Evolutionary conservation across 2,113 vertebrate genomes (phyloP).

Genomic region (Etia nguti): DNA sequence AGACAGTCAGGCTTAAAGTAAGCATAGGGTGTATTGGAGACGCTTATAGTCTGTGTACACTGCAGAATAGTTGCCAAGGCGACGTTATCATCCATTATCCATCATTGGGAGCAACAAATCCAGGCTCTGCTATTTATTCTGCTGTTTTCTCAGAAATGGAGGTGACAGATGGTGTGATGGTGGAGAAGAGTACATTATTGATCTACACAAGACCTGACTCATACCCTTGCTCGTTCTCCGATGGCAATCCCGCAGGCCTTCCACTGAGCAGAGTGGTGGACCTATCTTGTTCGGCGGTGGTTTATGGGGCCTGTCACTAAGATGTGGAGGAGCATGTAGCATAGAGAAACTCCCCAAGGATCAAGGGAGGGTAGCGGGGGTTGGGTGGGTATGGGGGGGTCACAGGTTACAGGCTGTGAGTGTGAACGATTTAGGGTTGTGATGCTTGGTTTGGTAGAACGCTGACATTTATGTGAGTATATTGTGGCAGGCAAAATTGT

Average conservation of each 20-base stretch:
- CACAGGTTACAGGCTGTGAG: slow-evolving; percentile 23
- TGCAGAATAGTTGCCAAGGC: slow-evolving; percentile 53
- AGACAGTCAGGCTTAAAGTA: slow-evolving; percentile 22
- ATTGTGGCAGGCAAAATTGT: background rate
- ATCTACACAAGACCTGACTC: slow-evolving; percentile 54
- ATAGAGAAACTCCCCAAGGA: slow-evolving; percentile 9
- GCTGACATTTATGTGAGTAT: background rate
- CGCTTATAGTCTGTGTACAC: slow-evolving; percentile 11
- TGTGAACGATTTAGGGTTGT: background rate
- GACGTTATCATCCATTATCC: slow-evolving; percentile 58
- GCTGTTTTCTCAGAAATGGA: slow-evolving; percentile 48
- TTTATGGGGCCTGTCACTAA: slow-evolving; percentile 50
- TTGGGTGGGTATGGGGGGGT: background rate
- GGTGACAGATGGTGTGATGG: slow-evolving; percentile 48
- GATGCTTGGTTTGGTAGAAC: background rate
- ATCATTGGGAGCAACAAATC: slow-evolving; percentile 57
- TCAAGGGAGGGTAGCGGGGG: background rate
- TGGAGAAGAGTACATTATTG: slow-evolving; percentile 57
- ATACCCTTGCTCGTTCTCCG: slow-evolving; percentile 9
- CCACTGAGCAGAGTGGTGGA: slow-evolving; percentile 8
- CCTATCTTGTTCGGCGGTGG: slow-evolving; percentile 39
- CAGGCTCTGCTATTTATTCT: slow-evolving; percentile 40
- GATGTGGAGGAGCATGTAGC: slow-evolving; percentile 18
- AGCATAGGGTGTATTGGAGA: slow-evolving; percentile 7
- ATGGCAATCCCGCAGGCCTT: slow-evolving; percentile 45